These are phyloP conservation scores for Mandrillus leucophaeus DNA, from an alignment of 2,113 vertebrate species.

Conservation along the genomic window DNA sequence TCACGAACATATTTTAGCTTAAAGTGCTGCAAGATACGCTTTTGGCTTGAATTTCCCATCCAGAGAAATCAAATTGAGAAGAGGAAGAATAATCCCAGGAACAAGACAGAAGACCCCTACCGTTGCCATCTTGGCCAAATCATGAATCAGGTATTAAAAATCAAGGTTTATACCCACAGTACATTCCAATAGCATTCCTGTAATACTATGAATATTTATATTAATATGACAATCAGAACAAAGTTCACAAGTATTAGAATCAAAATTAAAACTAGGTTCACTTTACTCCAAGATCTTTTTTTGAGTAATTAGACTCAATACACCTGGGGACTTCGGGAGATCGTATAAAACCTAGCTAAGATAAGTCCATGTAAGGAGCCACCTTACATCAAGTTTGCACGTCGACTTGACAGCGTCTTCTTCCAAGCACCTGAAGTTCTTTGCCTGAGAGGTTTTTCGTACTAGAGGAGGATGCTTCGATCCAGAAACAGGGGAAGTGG, in stretches of 20 bases:
- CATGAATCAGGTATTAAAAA: background rate
- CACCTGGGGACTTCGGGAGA: background rate
- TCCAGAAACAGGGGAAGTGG: background rate
- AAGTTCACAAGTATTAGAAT: background rate
- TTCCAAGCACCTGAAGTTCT: background rate
- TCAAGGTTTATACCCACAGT: background rate
- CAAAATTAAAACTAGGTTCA: background rate
- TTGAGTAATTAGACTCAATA: background rate
- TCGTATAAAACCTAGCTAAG: background rate
- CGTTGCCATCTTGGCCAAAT: background rate
- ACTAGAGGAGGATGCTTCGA: background rate
- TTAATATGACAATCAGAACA: background rate
- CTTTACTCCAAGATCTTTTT: background rate
- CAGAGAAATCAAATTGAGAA: background rate
- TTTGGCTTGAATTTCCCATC: background rate
- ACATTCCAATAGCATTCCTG: background rate
- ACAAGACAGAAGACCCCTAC: background rate
- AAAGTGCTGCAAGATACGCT: background rate
- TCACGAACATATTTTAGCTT: background rate
- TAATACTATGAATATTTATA: background rate
- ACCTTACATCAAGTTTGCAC: background rate
- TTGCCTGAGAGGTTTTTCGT: background rate
- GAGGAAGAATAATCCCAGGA: background rate
- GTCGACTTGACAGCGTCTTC: background rate
- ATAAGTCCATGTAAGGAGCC: fast-evolving